Conservation (phyloP, 2,113 vertebrate genomes). For the Psilopsiagon aymara region DNA sequence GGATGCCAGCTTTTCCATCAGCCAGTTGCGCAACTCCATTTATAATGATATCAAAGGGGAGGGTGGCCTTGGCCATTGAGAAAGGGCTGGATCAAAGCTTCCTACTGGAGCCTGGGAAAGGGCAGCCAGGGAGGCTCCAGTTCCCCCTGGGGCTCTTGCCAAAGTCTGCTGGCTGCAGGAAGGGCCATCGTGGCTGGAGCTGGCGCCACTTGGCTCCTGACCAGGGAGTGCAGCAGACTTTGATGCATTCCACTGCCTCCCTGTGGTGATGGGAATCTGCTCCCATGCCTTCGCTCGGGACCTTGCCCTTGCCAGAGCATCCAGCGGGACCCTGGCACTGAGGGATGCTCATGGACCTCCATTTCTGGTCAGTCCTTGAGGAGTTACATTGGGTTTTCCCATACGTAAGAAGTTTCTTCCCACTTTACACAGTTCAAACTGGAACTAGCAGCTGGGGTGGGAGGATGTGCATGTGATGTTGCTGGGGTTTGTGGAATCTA, state of each 20-base stretch:
- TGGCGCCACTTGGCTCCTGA: neutral
- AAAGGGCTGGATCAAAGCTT: neutral
- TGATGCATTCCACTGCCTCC: neutral
- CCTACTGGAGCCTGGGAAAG: neutral
- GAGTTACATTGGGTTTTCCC: neutral
- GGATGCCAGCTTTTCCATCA: neutral
- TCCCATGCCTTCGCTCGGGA: fast-evolving
- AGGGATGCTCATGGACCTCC: neutral
- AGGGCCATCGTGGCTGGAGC: neutral
- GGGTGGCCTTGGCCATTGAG: neutral
- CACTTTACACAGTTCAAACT: neutral
- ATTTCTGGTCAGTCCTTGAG: neutral
- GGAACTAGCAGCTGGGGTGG: neutral
- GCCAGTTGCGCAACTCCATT: neutral
- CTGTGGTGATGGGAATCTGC: neutral
- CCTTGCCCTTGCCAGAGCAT: neutral
- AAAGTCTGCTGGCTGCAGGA: neutral
- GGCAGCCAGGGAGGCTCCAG: neutral
- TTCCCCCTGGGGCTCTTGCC: neutral
- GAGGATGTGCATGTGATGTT: neutral
- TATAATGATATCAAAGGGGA: neutral
- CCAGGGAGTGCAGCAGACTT: neutral
- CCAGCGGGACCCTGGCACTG: fast-evolving
- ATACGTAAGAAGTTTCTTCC: neutral
- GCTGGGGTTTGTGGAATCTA: neutral